Conservation (phyloP, 2,888 invertebrate species). For the Tinea trinotella region DNA sequence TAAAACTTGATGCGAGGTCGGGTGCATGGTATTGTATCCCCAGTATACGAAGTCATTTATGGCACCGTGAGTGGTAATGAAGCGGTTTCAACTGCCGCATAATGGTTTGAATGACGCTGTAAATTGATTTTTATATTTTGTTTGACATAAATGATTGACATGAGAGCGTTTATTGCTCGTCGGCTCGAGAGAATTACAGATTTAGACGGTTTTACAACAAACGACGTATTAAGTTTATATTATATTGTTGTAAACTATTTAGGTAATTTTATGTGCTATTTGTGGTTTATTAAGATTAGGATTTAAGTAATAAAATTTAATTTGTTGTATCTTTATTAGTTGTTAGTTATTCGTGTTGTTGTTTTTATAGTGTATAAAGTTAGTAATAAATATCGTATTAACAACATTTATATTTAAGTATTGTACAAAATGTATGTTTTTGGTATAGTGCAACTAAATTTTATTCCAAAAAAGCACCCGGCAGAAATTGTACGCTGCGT, state of each 20-base stretch:
- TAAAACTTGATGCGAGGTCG: conserved; percentile 37
- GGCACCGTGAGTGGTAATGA: conserved; percentile 56
- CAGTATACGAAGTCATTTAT: conserved; percentile 43
- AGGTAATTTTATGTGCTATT: conserved; percentile 44
- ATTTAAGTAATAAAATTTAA: too few relatives aligned
- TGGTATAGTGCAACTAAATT: not conserved
- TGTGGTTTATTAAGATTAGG: too few relatives aligned
- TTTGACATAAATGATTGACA: conserved; percentile 71
- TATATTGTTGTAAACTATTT: conserved; percentile 64
- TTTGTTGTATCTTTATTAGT: too few relatives aligned
- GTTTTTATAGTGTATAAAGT: too few relatives aligned
- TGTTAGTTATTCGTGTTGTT: too few relatives aligned
- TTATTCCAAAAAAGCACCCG: not conserved
- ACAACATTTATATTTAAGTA: too few relatives aligned
- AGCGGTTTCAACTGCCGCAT: conserved; percentile 56
- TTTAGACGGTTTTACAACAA: conserved; percentile 49
- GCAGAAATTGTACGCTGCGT: conserved; percentile 27
- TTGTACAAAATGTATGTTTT: too few relatives aligned
- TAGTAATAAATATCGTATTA: too few relatives aligned
- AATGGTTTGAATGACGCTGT: conserved; percentile 48
- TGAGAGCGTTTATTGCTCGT: conserved; percentile 38
- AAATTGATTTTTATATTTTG: conserved; percentile 71
- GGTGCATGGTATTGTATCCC: conserved; percentile 42
- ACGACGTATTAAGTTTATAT: conserved; percentile 45
- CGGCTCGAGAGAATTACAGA: conserved; percentile 30